phyloP scores from a whole-genome alignment of 2,888 invertebrate species.

The Amphiduros pacificus region DNA sequence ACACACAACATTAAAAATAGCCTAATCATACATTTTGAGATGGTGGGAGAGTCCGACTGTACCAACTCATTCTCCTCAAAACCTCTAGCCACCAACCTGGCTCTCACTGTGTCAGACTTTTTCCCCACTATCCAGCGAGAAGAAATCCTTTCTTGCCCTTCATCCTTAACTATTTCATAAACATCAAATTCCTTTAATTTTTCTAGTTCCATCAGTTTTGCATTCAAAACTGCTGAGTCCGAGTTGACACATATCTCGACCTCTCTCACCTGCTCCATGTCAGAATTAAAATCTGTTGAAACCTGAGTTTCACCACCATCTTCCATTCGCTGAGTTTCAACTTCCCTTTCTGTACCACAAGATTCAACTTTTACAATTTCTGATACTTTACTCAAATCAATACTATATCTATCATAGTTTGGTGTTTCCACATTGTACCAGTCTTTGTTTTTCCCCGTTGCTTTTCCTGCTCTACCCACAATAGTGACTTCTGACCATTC shows the following conservation, averaged over 20 bases:
- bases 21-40: no score
- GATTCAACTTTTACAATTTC: no score
- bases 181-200: neutral
- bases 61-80: neutral
- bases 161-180: neutral
- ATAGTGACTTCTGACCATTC: no score
- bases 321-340: no score
- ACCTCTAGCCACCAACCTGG: conserved; percentile 4
- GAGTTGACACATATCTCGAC: no score
- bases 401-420: neutral
- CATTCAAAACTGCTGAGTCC: no score
- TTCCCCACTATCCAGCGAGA: neutral
- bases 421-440: neutral
- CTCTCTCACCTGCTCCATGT: no score
- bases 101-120: neutral
- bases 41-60: neutral
- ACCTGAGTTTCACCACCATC: no score
- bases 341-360: no score
- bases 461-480: neutral
- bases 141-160: neutral
- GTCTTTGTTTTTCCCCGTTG: neutral
- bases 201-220: no score
- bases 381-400: neutral
- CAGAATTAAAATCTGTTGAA: no score
- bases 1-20: no score